Conservation (phyloP, 2,888 invertebrate genomes). For the Hemaris fuciformis region DNA sequence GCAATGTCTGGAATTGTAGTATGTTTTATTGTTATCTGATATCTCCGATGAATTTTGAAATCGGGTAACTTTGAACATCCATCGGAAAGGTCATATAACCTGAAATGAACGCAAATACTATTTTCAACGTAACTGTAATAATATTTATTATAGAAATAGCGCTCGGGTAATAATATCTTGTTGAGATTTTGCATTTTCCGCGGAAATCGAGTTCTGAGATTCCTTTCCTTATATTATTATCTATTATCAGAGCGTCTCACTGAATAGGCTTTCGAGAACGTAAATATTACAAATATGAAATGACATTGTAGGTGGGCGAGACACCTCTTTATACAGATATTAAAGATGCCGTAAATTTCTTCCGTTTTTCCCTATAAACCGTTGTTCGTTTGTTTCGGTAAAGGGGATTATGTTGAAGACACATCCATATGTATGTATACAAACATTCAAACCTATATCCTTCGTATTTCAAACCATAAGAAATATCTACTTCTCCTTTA, state of each 20-base stretch:
- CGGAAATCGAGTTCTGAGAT: constrained; percentile 52
- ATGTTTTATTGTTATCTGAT: too few species aligned
- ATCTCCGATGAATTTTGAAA: too few species aligned
- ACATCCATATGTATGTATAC: too few species aligned
- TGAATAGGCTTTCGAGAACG: neutral
- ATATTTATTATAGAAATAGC: constrained; percentile 7
- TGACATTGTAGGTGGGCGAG: neutral
- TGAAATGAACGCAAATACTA: neutral
- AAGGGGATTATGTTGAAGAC: too few species aligned
- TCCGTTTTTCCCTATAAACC: neutral
- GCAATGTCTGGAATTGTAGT: too few species aligned
- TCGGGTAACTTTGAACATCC: too few species aligned
- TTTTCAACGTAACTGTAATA: neutral
- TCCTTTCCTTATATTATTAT: constrained; percentile 47
- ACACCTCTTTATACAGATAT: neutral
- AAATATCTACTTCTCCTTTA: too few species aligned
- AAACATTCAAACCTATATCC: too few species aligned
- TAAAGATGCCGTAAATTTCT: neutral
- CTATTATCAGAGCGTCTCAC: constrained; percentile 31
- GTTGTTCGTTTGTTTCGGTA: neutral
- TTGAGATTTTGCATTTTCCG: constrained; percentile 47
- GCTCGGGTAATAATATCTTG: constrained; percentile 47
- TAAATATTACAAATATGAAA: constrained; percentile 7
- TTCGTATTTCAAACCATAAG: too few species aligned
- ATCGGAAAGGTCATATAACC: neutral